Base-by-base conservation (phyloP, 2,888 invertebrate species). In the Mesorhabditis spiculigera region DNA sequence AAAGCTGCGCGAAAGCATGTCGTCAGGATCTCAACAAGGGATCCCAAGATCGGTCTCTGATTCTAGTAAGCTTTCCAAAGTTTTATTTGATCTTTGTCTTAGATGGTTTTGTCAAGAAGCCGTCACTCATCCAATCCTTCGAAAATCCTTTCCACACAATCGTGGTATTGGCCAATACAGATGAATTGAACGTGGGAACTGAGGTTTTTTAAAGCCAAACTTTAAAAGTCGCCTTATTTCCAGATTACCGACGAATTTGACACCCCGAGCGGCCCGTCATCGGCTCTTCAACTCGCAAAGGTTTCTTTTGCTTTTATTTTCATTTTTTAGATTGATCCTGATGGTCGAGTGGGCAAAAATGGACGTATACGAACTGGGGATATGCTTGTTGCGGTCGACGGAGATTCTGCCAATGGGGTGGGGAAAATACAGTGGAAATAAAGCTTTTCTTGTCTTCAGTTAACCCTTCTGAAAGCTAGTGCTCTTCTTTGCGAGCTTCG, bases 331-430 rank as follows among this genome's bases (percentile, higher is more conserved):
- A 80, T 81, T 62, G 78, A 80, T 5, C 66, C 72, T 4, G 91
- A 91, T 63, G 93, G 93, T 71, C 89, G 93, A 71, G 91, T 93
- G 65, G 91, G 91, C 81, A 89, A 91, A 63, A 92, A 92, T 85
- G 93, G 93, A 4, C 88, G 90, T 68, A 89, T 91, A 6, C 89
- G 90, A 68, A 89, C 91, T 43, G 90, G 90, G 70, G 94, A 94
- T 88, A 90, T 91, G 76, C 93, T 94, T 75, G 89, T 92, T 3
- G 92, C 92, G 86, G 93, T 94, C 79, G 93, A 94, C 86, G 92
- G 92, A 1, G 61, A 28, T 16, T 8, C 65, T 65, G 10, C 43
- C 3, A 50, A 50, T 50, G 8, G 58, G 58, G 8, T 13, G 10
- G 3, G n/a, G 58, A 45, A 45, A 63, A 63, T 16, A n/a, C 2